Evolutionary conservation across 2,113 vertebrate genomes (phyloP).

Genomic region (Hippocampus abdominalis): DNA sequence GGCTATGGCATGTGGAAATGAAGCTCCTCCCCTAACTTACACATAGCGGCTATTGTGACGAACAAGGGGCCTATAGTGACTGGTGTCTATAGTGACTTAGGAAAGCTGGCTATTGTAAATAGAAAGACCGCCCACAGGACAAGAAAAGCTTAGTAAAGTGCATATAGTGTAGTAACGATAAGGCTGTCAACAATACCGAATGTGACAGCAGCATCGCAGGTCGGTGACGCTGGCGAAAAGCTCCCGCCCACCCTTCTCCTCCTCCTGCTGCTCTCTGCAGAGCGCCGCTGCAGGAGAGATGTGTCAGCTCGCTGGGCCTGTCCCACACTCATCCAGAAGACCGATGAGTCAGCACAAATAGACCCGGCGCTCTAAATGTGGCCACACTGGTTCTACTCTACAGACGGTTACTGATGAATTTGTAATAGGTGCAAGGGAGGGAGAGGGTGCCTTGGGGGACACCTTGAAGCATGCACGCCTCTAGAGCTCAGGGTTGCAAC

Average conservation of each 20-base stretch:
- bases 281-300: background rate
- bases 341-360: slow-evolving; percentile 65
- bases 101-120: background rate
- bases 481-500: slow-evolving; percentile 26
- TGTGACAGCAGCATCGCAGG: background rate
- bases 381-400: slow-evolving; percentile 23
- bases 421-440: slow-evolving; percentile 18
- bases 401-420: slow-evolving; percentile 38
- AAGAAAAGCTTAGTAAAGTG: background rate
- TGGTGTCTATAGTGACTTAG: background rate
- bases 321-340: slow-evolving; percentile 41
- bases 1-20: too few relatives aligned
- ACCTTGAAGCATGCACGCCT: slow-evolving; percentile 25
- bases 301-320: slow-evolving; percentile 48
- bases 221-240: background rate
- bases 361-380: slow-evolving; percentile 16
- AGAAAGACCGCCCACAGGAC: background rate
- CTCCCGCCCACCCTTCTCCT: background rate
- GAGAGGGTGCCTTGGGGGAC: slow-evolving; percentile 10
- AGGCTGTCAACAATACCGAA: background rate
- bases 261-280: slow-evolving; percentile 18
- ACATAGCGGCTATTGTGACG: background rate
- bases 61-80: background rate
- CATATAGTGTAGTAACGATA: background rate
- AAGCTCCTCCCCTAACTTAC: background rate